Evolutionary conservation across 2,888 invertebrate species (phyloP), one percentile per base, ranked within the genome.

Genomic region (Acrobasis repandana): DNA sequence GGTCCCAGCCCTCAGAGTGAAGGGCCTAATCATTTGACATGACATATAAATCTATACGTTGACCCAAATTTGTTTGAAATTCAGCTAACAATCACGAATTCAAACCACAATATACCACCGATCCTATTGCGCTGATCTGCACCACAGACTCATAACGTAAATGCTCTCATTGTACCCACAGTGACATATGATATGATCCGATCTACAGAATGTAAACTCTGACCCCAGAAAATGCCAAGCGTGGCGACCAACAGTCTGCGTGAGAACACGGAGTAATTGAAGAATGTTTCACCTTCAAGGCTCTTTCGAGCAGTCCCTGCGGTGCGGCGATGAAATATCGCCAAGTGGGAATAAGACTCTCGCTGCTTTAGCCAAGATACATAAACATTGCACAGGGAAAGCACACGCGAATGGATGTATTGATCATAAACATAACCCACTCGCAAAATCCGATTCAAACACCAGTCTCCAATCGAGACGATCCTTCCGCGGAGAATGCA

Each of bases 301-400:
- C 65, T 81, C 93, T 47, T 94, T 94, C 71, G 94, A 94, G 80
- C 94, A 93, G 73, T 94, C 94, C 62, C 83, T 94, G 67, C 90
- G 94, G 61, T 88, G 92, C 66, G 92, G 93, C 61, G 89, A 90
- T 71, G 90, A 92, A 61, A 67, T 85, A 67, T 90, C 90, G 60
- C 89, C 93, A 20, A 89, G 75, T 66, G 87, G 90, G 18, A 93
- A 91, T 60, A 93, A 93, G 71, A 93, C 88, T 18, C 87, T 92
- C 63, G 92, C 92, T 62, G 92, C 93, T 58, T 82, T 93, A 65
- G 92, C 93, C 69, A 93, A 94, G 75, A 93, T 94, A 63, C 96
- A 96, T 80, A 94, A 94, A 73, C 94, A 94, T 60, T 96, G 96
- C 80, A 95, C 94, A 38, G 96, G 96, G 36, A 94, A 95, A 75